Conservation (phyloP, 2,113 vertebrate species). For the Vombatus ursinus region DNA sequence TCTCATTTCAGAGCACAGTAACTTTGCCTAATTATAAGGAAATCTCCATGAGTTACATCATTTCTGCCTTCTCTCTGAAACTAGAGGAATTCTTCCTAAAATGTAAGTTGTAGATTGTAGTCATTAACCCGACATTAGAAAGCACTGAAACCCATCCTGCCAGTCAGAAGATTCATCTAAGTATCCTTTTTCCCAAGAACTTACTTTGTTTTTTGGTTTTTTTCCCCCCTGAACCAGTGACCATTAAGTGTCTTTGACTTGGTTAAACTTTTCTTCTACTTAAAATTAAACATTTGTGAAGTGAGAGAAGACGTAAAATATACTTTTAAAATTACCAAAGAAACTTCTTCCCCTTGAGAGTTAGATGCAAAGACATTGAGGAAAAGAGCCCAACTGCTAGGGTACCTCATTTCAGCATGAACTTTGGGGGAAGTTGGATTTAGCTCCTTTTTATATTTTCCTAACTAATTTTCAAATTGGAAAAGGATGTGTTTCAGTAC, state of each 20-base stretch:
- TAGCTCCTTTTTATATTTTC: not conserved
- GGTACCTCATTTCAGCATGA: not conserved
- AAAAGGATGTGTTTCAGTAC: conserved; percentile 56
- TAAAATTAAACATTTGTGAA: not conserved
- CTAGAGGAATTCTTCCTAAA: conserved; percentile 57
- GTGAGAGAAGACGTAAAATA: not conserved
- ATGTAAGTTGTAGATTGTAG: conserved; percentile 55
- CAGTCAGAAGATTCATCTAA: not conserved
- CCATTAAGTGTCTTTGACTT: not conserved
- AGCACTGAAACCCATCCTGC: conserved; percentile 42
- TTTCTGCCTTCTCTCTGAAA: conserved; percentile 66
- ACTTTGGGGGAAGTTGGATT: not conserved
- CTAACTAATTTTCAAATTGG: not conserved
- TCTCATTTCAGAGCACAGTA: conserved; percentile 61
- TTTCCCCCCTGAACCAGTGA: not conserved
- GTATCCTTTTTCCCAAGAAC: not conserved
- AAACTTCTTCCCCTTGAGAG: not conserved
- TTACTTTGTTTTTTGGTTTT: not conserved
- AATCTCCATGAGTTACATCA: conserved; percentile 53
- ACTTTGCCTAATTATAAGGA: conserved; percentile 62
- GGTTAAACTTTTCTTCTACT: not conserved
- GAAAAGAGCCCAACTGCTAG: not conserved
- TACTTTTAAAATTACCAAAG: not conserved
- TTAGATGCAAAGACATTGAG: not conserved
- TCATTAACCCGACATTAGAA: not conserved